These are phyloP conservation scores for Aphelinus certus DNA, from an alignment of 1,140 invertebrate species.

Conservation along the genomic window DNA sequence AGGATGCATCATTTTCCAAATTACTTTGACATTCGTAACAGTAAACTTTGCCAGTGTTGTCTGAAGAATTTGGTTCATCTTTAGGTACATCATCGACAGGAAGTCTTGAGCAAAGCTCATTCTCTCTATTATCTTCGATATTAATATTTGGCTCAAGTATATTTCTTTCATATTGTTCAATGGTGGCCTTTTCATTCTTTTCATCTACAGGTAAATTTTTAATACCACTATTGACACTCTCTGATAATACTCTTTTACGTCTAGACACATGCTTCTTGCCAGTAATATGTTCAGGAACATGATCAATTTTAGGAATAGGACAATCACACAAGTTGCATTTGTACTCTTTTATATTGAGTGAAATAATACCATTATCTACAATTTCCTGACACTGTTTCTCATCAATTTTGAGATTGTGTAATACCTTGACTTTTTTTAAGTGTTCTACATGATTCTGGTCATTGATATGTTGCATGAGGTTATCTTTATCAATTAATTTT, in stretches of 20 bases:
- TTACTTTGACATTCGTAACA: constrained; percentile 22
- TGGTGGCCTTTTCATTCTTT: neutral
- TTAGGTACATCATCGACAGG: too few relatives aligned
- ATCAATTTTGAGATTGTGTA: constrained; percentile 17
- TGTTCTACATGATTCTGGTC: constrained; percentile 11
- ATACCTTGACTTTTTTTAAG: neutral
- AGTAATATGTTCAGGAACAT: constrained; percentile 27
- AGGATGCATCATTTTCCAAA: constrained; percentile 20
- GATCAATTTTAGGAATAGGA: constrained; percentile 17
- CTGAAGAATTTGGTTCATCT: too few relatives aligned
- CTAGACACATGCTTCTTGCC: constrained; percentile 27
- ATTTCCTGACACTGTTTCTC: constrained; percentile 15
- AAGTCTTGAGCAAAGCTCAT: too few relatives aligned
- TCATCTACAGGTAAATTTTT: constrained; percentile 9
- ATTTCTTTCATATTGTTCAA: neutral
- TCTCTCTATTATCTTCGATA: too few relatives aligned
- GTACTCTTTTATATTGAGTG: constrained; percentile 12
- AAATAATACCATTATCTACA: constrained; percentile 29
- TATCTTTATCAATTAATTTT: neutral
- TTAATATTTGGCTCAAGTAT: neutral
- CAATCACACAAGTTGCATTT: constrained; percentile 29
- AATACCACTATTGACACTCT: neutral
- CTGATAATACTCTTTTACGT: constrained; percentile 1
- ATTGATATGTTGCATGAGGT: neutral
- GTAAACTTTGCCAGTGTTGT: neutral